phyloP scores from a whole-genome alignment of 2,113 vertebrate genomes.

The Camelus dromedarius region DNA sequence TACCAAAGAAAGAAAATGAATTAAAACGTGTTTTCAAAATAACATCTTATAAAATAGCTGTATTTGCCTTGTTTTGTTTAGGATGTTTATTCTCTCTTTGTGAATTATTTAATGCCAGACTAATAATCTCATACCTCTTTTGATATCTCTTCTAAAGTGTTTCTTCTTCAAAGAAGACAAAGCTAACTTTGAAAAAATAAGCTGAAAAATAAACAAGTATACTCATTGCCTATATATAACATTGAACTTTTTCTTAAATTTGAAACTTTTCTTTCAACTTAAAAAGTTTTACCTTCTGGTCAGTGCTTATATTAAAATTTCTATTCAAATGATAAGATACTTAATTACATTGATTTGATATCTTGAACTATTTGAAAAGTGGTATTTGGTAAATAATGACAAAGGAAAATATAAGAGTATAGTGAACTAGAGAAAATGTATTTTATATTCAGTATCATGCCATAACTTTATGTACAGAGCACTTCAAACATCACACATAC shows the following conservation, averaged over 20 bases:
- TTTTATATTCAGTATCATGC: background rate
- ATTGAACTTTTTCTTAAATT: background rate
- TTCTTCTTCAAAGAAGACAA: slow-evolving; percentile 2
- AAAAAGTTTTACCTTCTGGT: background rate
- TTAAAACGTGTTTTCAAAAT: background rate
- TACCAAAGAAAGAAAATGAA: background rate
- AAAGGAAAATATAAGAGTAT: background rate
- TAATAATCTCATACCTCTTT: background rate
- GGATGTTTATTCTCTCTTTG: background rate
- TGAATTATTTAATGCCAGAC: background rate
- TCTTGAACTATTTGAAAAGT: background rate
- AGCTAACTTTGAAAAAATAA: background rate
- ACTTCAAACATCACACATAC: background rate
- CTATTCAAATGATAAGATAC: background rate
- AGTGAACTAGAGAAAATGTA: background rate
- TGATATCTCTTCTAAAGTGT: background rate
- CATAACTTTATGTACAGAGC: background rate
- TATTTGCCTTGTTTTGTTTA: background rate
- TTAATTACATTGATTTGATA: background rate
- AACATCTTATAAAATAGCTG: background rate
- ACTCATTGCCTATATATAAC: background rate
- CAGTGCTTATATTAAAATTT: background rate
- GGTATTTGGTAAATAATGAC: background rate
- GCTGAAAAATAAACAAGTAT: background rate
- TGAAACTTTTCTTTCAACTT: background rate